These are phyloP conservation scores for Oligia latruncula DNA, from an alignment of 2,888 invertebrate genomes.

Conservation along the genomic window DNA sequence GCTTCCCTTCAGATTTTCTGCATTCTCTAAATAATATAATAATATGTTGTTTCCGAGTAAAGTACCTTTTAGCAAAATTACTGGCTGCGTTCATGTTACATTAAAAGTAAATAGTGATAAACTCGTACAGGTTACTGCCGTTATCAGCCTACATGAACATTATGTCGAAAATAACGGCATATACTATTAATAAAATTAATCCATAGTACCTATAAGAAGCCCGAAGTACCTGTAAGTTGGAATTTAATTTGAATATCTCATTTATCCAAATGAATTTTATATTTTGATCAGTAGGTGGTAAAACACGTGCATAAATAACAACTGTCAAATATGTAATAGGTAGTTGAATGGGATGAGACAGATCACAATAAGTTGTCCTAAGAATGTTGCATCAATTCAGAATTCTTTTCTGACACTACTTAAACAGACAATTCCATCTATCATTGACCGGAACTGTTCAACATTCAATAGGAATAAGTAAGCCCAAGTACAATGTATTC, in stretches of 20 bases:
- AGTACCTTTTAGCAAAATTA: constrained; percentile 53
- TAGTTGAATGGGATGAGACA: constrained; percentile 16
- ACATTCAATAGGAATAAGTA: constrained; percentile 71
- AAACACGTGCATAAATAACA: constrained; percentile 14
- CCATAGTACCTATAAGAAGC: not conserved
- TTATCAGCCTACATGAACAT: constrained; percentile 6
- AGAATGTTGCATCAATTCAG: constrained; percentile 65
- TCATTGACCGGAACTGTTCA: constrained; percentile 86
- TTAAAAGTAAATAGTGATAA: constrained; percentile 40
- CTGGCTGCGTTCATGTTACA: constrained; percentile 10
- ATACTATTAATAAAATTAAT: constrained; percentile 30
- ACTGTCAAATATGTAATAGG: not conserved
- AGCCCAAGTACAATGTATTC: constrained; percentile 74
- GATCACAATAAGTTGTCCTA: constrained; percentile 29
- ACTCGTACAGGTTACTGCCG: constrained; percentile 21
- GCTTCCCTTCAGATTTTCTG: constrained; percentile 48
- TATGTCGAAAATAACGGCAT: constrained; percentile 24
- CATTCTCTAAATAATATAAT: constrained; percentile 58
- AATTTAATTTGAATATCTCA: constrained; percentile 49
- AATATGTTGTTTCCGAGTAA: constrained; percentile 42
- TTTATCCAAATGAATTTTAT: constrained; percentile 22
- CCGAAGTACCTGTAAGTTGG: not conserved
- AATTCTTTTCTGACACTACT: constrained; percentile 59
- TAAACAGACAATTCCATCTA: constrained; percentile 81
- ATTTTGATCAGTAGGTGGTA: constrained; percentile 37